Evolutionary conservation across 2,113 vertebrate species (phyloP), one percentile per base, ranked within the genome.

Genomic region (Orientallactaga bullata): DNA sequence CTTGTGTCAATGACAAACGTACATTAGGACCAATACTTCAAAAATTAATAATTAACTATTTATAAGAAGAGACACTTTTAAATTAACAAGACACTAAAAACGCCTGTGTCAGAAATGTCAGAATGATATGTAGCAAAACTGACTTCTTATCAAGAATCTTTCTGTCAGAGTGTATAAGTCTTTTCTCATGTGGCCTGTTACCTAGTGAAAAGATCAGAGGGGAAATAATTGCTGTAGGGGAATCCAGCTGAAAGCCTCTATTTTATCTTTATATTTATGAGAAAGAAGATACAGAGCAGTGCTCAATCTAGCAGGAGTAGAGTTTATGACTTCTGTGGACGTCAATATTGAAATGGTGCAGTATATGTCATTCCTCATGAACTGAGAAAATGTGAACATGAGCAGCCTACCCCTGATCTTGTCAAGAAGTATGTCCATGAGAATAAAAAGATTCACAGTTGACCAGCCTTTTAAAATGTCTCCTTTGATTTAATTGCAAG

Each of bases 241-340:
- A 10, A 90, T 97, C 92, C 73, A 95, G 58, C 58, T 84, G 73
- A 65, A 55, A 65, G 60, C 15, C 60, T 73, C 5, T 39, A 4
- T 93, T 91, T 94, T 95, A 91, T 93, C 61, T 92, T 47, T 85
- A 39, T 96, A 79, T 95, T 96, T 94, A 95, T 95, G 87, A 90
- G 78, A 35, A 86, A 42, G 79, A 87, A 80, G 83, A 96, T 82
- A 95, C 96, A 96, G 76, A 32, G 5, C 89, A 82, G 30, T 42
- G 20, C 58, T 89, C 84, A 87, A 32, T 88, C 32, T 94, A 82
- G 42, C 63, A 60, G 92, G 47, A 88, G 96, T 68, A 88, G 58
- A 74, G 80, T 95, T 97, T 87, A 91, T 32, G 23, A 1, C 0
- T 94, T 72, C 71, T 90, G 39, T 93, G 73, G 79, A 89, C 66